phyloP scores from a whole-genome alignment of 2,797 vertebrate genomes.

The Natrix natrix region DNA sequence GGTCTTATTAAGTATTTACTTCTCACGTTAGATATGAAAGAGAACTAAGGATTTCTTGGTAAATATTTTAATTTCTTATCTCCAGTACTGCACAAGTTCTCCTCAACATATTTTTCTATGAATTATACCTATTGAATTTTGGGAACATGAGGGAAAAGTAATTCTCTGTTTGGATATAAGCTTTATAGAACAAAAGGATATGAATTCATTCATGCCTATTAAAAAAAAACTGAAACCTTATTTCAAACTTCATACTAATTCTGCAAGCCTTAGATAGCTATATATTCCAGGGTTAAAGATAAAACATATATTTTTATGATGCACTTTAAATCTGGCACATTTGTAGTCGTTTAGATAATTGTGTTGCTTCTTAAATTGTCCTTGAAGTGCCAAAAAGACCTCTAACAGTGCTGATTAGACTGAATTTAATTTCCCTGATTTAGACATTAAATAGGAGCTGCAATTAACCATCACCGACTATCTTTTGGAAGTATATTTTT shows the following conservation, averaged over 20 bases:
- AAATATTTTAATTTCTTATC: not conserved
- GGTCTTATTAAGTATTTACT: not conserved
- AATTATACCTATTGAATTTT: not conserved
- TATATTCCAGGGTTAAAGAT: slow-evolving; percentile 32
- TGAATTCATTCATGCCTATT: not conserved
- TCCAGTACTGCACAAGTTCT: not conserved
- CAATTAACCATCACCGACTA: slow-evolving; percentile 58
- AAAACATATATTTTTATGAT: slow-evolving; percentile 37
- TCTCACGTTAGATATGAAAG: not conserved
- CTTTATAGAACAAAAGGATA: not conserved
- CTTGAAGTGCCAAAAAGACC: slow-evolving; percentile 50
- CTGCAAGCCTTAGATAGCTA: not conserved
- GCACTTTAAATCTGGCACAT: slow-evolving; percentile 53
- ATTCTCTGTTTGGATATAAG: not conserved
- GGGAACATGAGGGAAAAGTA: not conserved
- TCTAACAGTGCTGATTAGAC: slow-evolving; percentile 60
- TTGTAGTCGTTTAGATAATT: slow-evolving; percentile 50
- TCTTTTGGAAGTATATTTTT: slow-evolving; percentile 64
- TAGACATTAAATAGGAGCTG: slow-evolving; percentile 57
- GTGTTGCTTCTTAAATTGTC: slow-evolving; percentile 52
- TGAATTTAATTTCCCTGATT: slow-evolving; percentile 64
- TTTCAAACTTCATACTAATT: not conserved
- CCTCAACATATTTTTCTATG: not conserved
- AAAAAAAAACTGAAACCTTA: not conserved
- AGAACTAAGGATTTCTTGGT: not conserved